Evolutionary conservation across 2,113 vertebrate species (phyloP), one percentile per base, ranked within the genome.

Genomic region (Sula dactylatra): DNA sequence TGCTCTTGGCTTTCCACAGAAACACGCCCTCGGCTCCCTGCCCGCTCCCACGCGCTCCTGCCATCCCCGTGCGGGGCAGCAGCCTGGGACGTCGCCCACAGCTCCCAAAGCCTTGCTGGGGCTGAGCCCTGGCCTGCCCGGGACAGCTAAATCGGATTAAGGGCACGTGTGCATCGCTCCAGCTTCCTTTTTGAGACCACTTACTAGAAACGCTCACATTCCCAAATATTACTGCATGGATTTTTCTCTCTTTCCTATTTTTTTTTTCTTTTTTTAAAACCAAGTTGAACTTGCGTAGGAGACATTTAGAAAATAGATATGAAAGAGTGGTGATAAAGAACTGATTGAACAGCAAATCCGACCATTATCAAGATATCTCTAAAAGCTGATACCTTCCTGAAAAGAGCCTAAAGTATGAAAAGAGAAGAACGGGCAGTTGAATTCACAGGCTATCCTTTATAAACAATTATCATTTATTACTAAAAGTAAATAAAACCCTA

Each of bases 101-200:
- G 81, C 34, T 40, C 65, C 72, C 56, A 3, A 3, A 61, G 16
- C 29, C 44, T 6, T 1, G 3, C 26, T 5, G 79, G 79, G 13
- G 12, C 26, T 2, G 61, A n/a, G 19, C 38, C 24, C 21, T 2
- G 34, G 0, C 24, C 50, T 59, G 32, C 24, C 27, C 0, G 6
- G n/a, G 19, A 3, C 0, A 10, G 22, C 8, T 16, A 4, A 6
- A 5, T 0, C 1, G 56, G 31, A 2, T 26, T 6, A 4, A 29
- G 56, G 52, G 22, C 52, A 42, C 76, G 19, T 21, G 2, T 1
- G 5, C 34, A 15, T 18, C 1, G 1, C 15, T 42, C 13, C 64
- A 20, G 32, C n/a, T 58, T 66, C 10, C 44, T 36, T 64, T 19
- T 34, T 22, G 54, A 31, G 16, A 10, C 4, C 29, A 4, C 52